Percentiles rank a stretch among this genome's conserved stretches.
Conservation (phyloP, 2,113 vertebrate species). For the Oryzias celebensis region DNA sequence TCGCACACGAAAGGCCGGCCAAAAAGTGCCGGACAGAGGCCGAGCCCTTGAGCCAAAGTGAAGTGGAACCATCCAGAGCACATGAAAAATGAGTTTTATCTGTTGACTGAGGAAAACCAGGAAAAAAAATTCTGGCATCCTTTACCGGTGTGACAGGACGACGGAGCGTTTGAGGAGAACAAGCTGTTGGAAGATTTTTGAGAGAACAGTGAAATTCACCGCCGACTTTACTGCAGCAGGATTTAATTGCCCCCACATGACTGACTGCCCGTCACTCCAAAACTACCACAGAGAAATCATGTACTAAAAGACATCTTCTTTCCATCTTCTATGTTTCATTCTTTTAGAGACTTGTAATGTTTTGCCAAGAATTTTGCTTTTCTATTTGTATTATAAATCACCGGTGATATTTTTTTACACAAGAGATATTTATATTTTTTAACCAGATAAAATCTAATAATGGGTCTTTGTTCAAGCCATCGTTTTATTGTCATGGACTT, state of each 20-base stretch:
- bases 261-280: slow-evolving; percentile 40
- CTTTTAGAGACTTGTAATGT: slow-evolving; percentile 39
- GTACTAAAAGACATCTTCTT: slow-evolving; percentile 21
- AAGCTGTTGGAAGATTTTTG: slow-evolving; percentile 46
- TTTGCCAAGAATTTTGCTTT: slow-evolving; percentile 66
- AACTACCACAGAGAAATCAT: slow-evolving; percentile 32
- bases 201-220: slow-evolving; percentile 37
- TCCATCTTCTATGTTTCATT: slow-evolving; percentile 27
- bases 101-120: slow-evolving; percentile 19
- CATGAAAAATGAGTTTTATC: slow-evolving; percentile 53
- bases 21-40: slow-evolving; percentile 70
- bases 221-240: slow-evolving; percentile 35
- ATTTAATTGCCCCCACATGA: neutral
- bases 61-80: slow-evolving; percentile 55
- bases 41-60: slow-evolving; percentile 46
- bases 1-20: slow-evolving; percentile 46
- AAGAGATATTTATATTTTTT: slow-evolving; percentile 84
- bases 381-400: slow-evolving; percentile 74
- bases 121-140: no score
- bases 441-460: slow-evolving; percentile 47
- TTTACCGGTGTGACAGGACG: neutral
- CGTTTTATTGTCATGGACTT: slow-evolving; percentile 36
- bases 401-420: slow-evolving; percentile 80
- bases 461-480: slow-evolving; percentile 56
- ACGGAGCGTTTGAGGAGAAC: slow-evolving; percentile 21